Evolutionary conservation across 2,888 invertebrate species (phyloP).

Genomic region (Syrista parreyssii): DNA sequence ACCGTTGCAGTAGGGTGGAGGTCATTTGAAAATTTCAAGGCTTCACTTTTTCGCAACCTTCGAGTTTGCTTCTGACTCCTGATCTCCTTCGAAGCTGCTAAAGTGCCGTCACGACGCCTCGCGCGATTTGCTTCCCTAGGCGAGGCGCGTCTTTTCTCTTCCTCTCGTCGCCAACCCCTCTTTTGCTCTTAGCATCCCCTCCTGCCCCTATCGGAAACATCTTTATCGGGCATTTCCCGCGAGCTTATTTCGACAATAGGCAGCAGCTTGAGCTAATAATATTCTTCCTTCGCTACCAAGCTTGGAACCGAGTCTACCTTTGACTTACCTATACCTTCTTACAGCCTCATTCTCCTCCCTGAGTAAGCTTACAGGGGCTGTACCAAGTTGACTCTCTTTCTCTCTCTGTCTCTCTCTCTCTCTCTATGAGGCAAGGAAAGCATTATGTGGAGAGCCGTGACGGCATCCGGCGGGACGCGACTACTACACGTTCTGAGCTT

Average conservation of each 20-base stretch:
- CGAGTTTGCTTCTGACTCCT: too few relatives aligned
- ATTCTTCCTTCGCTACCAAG: slow-evolving; percentile 46
- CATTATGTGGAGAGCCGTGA: slow-evolving; percentile 48
- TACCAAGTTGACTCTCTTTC: slow-evolving; percentile 1
- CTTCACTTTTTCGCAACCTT: too few relatives aligned
- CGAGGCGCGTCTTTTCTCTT: too few relatives aligned
- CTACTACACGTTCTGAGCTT: slow-evolving; percentile 22
- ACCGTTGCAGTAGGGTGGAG: too few relatives aligned
- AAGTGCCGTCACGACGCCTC: too few relatives aligned
- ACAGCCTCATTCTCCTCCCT: slow-evolving; percentile 20
- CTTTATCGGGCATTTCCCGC: slow-evolving; percentile 34
- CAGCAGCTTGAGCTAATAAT: slow-evolving; percentile 61
- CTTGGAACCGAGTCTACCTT: slow-evolving; percentile 21
- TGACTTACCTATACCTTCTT: slow-evolving; percentile 27
- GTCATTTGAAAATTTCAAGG: too few relatives aligned
- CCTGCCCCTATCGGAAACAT: slow-evolving; percentile 10
- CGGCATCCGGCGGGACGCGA: slow-evolving; percentile 13
- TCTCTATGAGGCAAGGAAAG: slow-evolving; percentile 31
- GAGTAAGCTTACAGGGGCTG: too few relatives aligned
- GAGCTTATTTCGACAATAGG: slow-evolving; percentile 56
- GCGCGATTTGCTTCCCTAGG: too few relatives aligned
- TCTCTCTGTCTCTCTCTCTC: slow-evolving; percentile 12
- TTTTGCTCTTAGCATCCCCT: background rate
- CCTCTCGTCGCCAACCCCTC: too few relatives aligned
- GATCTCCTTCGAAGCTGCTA: too few relatives aligned